These are phyloP conservation scores for Drosophila guanche DNA, from an alignment of 1,140 invertebrate species.

Conservation along the genomic window DNA sequence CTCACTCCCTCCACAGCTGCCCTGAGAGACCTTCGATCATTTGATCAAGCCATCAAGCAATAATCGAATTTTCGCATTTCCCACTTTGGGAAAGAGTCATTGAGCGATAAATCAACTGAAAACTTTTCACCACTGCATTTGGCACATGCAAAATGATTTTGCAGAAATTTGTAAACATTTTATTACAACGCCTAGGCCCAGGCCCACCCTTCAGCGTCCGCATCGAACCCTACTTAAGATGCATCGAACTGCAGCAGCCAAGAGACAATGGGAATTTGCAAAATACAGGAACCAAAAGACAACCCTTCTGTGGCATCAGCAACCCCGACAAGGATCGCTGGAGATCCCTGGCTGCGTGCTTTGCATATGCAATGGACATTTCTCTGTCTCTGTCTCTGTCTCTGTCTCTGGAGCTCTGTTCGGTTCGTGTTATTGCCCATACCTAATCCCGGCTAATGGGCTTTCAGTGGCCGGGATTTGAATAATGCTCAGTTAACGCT, in stretches of 20 bases:
- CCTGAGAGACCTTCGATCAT: neutral
- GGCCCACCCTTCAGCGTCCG: slow-evolving; percentile 8
- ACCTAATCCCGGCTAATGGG: slow-evolving; percentile 70
- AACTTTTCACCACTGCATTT: slow-evolving; percentile 44
- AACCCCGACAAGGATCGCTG: slow-evolving; percentile 27
- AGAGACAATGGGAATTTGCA: slow-evolving; percentile 41
- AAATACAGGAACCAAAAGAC: slow-evolving; percentile 30
- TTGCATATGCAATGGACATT: slow-evolving; percentile 48
- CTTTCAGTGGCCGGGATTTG: slow-evolving; percentile 69
- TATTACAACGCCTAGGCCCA: slow-evolving; percentile 48
- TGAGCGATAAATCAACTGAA: slow-evolving; percentile 61
- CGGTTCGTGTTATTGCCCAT: slow-evolving; percentile 73
- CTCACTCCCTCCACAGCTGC: slow-evolving; percentile 1
- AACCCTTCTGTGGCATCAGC: slow-evolving; percentile 15
- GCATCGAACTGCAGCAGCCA: slow-evolving; percentile 7
- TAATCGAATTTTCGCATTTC: slow-evolving; percentile 7
- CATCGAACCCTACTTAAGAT: slow-evolving; percentile 57
- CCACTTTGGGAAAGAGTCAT: slow-evolving; percentile 13
- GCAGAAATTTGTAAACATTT: slow-evolving; percentile 77
- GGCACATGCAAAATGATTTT: slow-evolving; percentile 71
- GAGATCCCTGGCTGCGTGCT: slow-evolving; percentile 26
- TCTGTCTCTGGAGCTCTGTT: neutral
- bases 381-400: neutral
- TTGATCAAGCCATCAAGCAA: slow-evolving; percentile 35
- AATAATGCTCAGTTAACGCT: slow-evolving; percentile 79